Percentiles rank a stretch among this genome's conserved stretches.
These are phyloP conservation scores for Myopa tessellatipennis DNA, from an alignment of 2,888 invertebrate species.

Conservation along the genomic window DNA sequence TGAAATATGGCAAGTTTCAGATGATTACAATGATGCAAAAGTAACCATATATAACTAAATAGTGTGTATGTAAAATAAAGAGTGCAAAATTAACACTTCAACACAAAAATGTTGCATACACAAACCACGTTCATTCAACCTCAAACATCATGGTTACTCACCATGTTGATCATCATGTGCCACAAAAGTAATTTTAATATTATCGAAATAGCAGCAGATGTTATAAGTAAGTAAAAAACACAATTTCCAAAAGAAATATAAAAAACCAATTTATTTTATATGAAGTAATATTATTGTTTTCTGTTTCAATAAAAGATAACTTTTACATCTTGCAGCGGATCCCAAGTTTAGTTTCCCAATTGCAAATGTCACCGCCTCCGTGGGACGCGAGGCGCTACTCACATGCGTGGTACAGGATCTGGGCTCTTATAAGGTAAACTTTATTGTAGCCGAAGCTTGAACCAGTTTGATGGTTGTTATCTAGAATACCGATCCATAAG, in stretches of 20 bases:
- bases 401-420: constrained; percentile 78
- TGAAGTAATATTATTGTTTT: not conserved
- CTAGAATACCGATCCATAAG: too few relatives aligned
- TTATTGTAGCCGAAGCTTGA: too few relatives aligned
- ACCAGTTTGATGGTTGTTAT: too few relatives aligned
- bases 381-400: constrained; percentile 76
- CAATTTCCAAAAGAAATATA: not conserved
- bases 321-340: constrained; percentile 69
- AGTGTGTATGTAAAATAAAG: constrained; percentile 18
- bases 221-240: constrained; percentile 59
- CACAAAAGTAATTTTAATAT: constrained; percentile 58
- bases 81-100: constrained; percentile 35
- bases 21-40: too few relatives aligned
- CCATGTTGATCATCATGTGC: constrained; percentile 59
- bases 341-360: constrained; percentile 77
- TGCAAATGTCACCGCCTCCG: constrained; percentile 76
- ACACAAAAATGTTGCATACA: constrained; percentile 42
- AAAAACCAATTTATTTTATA: not conserved
- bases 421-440: constrained; percentile 75
- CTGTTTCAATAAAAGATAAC: not conserved
- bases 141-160: constrained; percentile 50
- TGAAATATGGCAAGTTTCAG: too few relatives aligned
- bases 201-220: constrained; percentile 62
- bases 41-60: too few relatives aligned
- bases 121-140: constrained; percentile 42